Evolutionary conservation across 2,113 vertebrate species (phyloP).

Genomic region (Anhinga rufa): DNA sequence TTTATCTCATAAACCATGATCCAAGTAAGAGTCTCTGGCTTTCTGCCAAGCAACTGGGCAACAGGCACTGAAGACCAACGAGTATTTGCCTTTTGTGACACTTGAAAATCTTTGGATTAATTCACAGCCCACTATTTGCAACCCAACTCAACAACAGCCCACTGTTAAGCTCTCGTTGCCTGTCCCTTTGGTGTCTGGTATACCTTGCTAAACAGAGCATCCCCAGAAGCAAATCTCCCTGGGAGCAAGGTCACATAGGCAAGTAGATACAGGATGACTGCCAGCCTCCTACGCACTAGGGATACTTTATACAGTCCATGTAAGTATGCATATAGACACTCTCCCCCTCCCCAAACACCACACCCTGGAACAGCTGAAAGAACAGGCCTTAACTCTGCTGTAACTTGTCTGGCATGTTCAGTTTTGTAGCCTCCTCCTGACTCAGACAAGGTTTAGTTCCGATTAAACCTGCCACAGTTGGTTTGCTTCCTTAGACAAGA

Average conservation of each 20-base stretch:
- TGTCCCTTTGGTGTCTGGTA: neutral
- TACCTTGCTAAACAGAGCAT: slow-evolving; percentile 27
- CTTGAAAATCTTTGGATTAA: slow-evolving; percentile 35
- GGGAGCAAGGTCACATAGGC: neutral
- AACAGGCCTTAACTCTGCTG: slow-evolving; percentile 3
- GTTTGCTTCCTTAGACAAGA: slow-evolving; percentile 33
- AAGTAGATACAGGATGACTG: slow-evolving; percentile 20
- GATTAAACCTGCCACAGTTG: neutral
- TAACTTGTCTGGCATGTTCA: slow-evolving; percentile 1
- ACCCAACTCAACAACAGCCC: neutral
- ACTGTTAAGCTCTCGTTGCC: neutral
- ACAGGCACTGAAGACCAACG: neutral
- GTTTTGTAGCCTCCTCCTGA: slow-evolving; percentile 31
- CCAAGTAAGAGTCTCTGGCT: neutral
- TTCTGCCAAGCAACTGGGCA: neutral
- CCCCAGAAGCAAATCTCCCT: neutral
- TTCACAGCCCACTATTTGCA: slow-evolving; percentile 8
- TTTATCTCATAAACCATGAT: slow-evolving; percentile 30
- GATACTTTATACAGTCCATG: neutral
- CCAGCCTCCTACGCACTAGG: neutral
- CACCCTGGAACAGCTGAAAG: slow-evolving; percentile 60
- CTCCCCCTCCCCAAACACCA: neutral
- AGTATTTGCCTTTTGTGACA: slow-evolving; percentile 4
- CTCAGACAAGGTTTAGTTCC: neutral
- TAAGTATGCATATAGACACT: neutral